phyloP scores from a whole-genome alignment of 2,113 vertebrate genomes.

The Catharus fuscescens region DNA sequence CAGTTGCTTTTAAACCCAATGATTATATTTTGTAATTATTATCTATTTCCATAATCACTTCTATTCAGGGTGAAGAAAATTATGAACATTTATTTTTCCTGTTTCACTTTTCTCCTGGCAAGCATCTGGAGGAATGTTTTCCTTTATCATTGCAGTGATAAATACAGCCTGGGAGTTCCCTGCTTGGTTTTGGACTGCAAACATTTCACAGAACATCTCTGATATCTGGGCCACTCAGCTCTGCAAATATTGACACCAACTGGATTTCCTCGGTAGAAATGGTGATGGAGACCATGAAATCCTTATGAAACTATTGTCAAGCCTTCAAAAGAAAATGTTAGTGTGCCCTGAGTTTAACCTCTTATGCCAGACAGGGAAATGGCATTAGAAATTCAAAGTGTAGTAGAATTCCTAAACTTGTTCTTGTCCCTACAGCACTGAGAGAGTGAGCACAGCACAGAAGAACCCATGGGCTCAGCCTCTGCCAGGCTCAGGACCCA shows the following conservation, averaged over 20 bases:
- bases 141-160: not conserved
- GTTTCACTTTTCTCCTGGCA: not conserved
- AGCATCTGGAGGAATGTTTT: not conserved
- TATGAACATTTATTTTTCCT: not conserved
- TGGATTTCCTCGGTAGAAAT: not conserved
- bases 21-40: not conserved
- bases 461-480: not conserved
- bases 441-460: fast-evolving
- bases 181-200: not conserved
- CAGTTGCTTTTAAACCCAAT: not conserved
- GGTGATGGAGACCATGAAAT: not conserved
- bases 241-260: constrained; percentile 7
- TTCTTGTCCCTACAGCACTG: not conserved
- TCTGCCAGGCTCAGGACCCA: not conserved
- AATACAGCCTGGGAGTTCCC: not conserved
- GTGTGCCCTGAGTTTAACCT: not conserved
- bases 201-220: not conserved
- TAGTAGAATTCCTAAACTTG: not conserved
- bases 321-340: not conserved
- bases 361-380: not conserved
- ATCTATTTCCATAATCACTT: not conserved
- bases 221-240: not conserved
- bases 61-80: not conserved
- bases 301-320: not conserved
- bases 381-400: not conserved